Base-by-base conservation (phyloP, 2,888 invertebrate genomes). In the Selenia dentaria region DNA sequence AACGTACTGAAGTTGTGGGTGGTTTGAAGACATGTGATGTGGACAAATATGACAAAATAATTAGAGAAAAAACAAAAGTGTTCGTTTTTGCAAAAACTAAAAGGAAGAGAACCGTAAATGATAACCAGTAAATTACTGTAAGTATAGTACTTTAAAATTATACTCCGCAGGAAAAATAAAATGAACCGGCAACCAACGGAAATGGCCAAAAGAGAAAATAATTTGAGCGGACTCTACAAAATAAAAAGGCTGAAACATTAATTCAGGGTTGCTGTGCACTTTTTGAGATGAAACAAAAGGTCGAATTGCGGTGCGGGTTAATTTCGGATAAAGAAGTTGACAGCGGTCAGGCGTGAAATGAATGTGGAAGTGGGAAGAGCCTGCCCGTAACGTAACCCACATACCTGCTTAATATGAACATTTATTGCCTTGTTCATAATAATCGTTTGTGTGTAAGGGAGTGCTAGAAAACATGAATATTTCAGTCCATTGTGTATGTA, bases 261-360 rank as follows among this genome's bases (percentile, higher is more conserved):
- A 57, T 54, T 52, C 37, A 36, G 48, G 45, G 44, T 41, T 44
- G 48, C 47, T 54, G 52, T 54, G 59, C 57, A 55, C 54, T 59
- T 59, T 59, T 59, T 59, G 44, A 44, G 44, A 32, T 47, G 41
- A 47, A 57, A 62, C 59, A 55, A 58, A 58, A 47, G 54, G 59
- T 54, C 38, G 55, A 54, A 58, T 58, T 56, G 56, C 56, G 56
- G 54, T 42, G 33, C 39, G 57, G 48, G 58, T 54, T 59, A 54
- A 59, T 62, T 62, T 57, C 32, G 58, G 53, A 53, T 58, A 51
- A 57, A 60, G 54, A 58, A 60, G 53, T 58, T 62, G 59, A 60
- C 62, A 57, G 58, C 58, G 59, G 62, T 55, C 54, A 56, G 44
- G 43, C 58, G 56, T 59, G 58, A 56, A 59, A 59, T 54, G 52